phyloP scores from a whole-genome alignment of 2,113 vertebrate species.

The Rattus norvegicus region DNA sequence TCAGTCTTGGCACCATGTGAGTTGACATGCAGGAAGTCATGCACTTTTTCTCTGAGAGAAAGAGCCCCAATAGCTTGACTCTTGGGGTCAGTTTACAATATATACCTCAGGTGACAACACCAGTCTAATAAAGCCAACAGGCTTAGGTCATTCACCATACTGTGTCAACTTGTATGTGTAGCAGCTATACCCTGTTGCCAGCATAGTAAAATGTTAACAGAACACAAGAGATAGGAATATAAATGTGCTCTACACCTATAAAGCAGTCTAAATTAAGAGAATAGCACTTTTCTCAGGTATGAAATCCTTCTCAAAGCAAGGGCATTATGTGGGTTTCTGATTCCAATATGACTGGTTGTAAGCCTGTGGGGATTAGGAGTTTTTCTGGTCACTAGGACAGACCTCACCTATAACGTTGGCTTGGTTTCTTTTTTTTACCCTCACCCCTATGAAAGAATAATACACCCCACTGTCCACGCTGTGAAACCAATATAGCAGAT shows the following conservation, averaged over 20 bases:
- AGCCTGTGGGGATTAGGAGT: not conserved
- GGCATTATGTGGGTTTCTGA: not conserved
- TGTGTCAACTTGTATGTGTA: not conserved
- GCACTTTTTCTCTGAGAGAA: not conserved
- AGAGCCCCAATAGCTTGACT: not conserved
- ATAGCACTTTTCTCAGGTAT: not conserved
- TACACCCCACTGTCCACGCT: not conserved
- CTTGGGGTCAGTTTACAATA: not conserved
- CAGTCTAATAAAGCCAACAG: rapidly evolving
- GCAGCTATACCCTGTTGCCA: not conserved
- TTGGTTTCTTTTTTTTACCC: not conserved
- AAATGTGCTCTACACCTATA: not conserved
- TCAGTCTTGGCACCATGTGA: not conserved
- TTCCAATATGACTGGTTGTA: not conserved
- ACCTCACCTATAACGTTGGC: not conserved
- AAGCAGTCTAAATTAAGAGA: not conserved
- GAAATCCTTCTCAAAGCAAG: not conserved
- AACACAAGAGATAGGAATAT: too few species aligned
- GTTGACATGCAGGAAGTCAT: too few species aligned
- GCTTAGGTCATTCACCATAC: too few species aligned
- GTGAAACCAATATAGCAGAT: not conserved
- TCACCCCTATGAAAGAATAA: not conserved
- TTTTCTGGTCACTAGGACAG: not conserved
- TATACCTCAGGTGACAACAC: not conserved
- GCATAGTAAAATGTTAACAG: too few species aligned